A percentile compares a stretch with the other conserved stretches of the same genome.
phyloP scores from a whole-genome alignment of 2,113 vertebrate genomes.

The Psittacara wagleri region DNA sequence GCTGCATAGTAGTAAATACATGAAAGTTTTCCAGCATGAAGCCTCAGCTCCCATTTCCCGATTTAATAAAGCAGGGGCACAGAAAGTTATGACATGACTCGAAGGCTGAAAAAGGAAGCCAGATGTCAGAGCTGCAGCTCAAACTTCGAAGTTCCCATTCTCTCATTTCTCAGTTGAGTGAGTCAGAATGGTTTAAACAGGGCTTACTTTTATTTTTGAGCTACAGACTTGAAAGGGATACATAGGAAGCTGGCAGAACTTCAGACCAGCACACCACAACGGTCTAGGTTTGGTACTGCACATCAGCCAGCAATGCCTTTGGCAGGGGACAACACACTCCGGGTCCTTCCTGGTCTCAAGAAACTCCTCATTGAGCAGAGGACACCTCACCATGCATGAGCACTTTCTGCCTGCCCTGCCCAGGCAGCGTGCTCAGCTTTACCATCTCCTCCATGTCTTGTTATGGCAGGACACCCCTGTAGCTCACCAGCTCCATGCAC shows the following conservation, averaged over 20 bases:
- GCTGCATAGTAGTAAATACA: rapidly evolving
- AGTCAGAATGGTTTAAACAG: not conserved
- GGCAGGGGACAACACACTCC: not conserved
- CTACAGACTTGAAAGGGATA: not conserved
- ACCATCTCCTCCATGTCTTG: not conserved
- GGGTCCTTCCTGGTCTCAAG: not conserved
- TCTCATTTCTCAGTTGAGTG: not conserved
- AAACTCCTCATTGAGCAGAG: not conserved
- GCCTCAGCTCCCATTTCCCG: not conserved
- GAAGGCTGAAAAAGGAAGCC: conserved; percentile 4
- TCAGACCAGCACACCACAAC: not conserved
- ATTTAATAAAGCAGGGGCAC: not conserved
- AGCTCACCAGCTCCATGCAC: not conserved
- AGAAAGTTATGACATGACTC: not conserved
- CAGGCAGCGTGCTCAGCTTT: not conserved
- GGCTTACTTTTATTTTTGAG: not conserved
- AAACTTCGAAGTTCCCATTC: not conserved
- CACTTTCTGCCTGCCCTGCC: not conserved
- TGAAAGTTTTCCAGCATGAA: not conserved
- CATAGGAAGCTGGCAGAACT: not conserved
- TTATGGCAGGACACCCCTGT: rapidly evolving
- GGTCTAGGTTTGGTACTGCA: not conserved
- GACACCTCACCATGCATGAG: rapidly evolving
- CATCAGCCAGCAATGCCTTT: not conserved
- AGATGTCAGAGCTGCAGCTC: not conserved